Base-by-base conservation (phyloP, 2,113 vertebrate species). In the Phaethon lepturus region DNA sequence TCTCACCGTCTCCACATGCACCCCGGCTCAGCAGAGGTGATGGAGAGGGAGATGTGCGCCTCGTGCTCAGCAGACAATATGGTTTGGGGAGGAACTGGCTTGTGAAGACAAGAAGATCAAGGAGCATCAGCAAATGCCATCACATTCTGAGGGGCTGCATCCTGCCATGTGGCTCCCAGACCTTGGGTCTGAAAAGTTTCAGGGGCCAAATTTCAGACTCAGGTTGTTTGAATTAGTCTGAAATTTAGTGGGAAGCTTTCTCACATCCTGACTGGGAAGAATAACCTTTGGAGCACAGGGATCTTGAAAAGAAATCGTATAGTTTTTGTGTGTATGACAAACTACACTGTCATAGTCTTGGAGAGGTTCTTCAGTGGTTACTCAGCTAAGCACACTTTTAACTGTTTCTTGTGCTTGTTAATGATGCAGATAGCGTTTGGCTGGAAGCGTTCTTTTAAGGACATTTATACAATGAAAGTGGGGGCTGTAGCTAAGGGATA, bases 131-230 rank as follows among this genome's bases (percentile, higher is more conserved):
- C 79, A 87, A 83, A 93, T 69, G 66, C 83, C 73, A 87, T 90
- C 63, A 53, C 71, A 86, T 95, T 93, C 93, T 90, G 79, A 93
- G 74, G 42, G 64, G 68, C 84, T 96, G 92, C 96, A 97, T 97
- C 97, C 97, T 97, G 97, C 93, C 97, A 96, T 97, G 92, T 97
- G 97, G 97, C 53, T 89, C 72, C 93, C 97, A 98, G 96, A 96
- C 50, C 72, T 71, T 80, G 6, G 9, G 62, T 71, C 90, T 91
- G 86, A 90, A 80, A 79, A 90, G 71, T 84, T 94, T 88, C 59
- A 67, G 78, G 49, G 75, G 64, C 77, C 91, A 93, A 89, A 84
- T 91, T 84, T 94, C 77, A 82, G 59, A 72, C 69, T 85, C 93
- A 95, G 72, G 69, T 86, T 97, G 88, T 90, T 86, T 81, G 84